Evolutionary conservation across 2,797 vertebrate genomes (phyloP), one percentile per base, ranked within the genome.

Genomic region (Meda fulgida): DNA sequence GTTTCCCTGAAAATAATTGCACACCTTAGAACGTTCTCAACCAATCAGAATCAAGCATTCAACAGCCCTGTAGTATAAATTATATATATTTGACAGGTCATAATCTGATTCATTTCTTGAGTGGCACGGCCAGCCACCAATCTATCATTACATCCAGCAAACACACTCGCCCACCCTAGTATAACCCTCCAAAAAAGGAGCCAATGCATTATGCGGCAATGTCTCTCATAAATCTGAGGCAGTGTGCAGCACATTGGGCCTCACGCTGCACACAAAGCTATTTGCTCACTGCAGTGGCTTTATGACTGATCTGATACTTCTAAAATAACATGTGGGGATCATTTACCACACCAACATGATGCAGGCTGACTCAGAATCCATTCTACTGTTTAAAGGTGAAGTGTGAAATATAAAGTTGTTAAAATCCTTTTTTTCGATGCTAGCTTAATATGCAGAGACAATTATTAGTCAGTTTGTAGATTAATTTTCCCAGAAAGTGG

Each of bases 151-250:
- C 60, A 70, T 58, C 29, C 13, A 83, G 67, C 43, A 71, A 60
- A 80, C 40, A 65, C 53, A 80, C 72, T 67, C 11, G 36, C 53
- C 40, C 34, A 67, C 21, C 31, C 26, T 23, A 38, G 43, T 75
- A 65, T 19, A 36, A 48, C 21, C 67, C 21, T 81, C 9, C 51
- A 84, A 82, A 81, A 83, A 58, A 85, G 65, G 69, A 69, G 63
- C 23, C 85, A 66, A 81, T 87, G 81, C 85, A 87, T 86, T 84
- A 86, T 88, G 81, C 86, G 83, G 81, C 81, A 82, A 26, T 51
- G 53, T 86, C 65, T 36, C 38, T 75, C 63, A 69, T 89, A 89
- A 90, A 90, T 89, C 85, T 84, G 34, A 40, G 34, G 66, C 65
- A 48, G 71, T 38, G 76, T 76, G 77, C 70, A 58, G 36, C 31